These are phyloP conservation scores for Celastrina argiolus DNA, from an alignment of 2,888 invertebrate species.

Conservation along the genomic window DNA sequence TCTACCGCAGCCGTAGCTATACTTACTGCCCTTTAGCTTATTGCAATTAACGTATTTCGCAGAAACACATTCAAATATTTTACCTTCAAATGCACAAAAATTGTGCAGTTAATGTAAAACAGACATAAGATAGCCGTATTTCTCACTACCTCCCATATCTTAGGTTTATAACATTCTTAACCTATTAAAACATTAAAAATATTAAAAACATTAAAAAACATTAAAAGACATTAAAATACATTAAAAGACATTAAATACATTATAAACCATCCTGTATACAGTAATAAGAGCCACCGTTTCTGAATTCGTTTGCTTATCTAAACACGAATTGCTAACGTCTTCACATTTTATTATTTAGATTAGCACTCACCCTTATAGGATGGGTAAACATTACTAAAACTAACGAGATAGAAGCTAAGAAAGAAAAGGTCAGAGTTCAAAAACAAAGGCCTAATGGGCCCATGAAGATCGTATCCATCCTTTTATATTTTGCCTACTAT, in stretches of 20 bases:
- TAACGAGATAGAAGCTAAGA: neutral
- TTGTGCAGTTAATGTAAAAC: no score
- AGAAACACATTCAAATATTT: no score
- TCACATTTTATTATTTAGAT: slow-evolving; percentile 22
- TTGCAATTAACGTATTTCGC: no score
- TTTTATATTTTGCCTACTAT: no score
- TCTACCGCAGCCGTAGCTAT: no score
- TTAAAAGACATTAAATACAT: slow-evolving; percentile 8
- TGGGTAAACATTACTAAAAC: neutral
- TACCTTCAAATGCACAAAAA: no score
- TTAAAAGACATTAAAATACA: neutral
- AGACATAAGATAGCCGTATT: no score
- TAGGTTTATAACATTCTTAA: no score
- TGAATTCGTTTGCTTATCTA: slow-evolving; percentile 63
- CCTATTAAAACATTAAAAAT: no score
- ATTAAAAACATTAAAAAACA: neutral
- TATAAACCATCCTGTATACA: slow-evolving; percentile 43
- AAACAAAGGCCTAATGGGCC: neutral
- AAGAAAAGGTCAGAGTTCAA: neutral
- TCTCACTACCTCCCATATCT: no score
- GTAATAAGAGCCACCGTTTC: slow-evolving; percentile 33
- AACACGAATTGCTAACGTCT: slow-evolving; percentile 32
- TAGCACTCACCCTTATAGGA: neutral
- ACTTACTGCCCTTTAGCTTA: no score
- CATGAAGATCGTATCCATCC: neutral